Conservation (phyloP, 2,113 vertebrate genomes). For the Tiliqua scincoides region DNA sequence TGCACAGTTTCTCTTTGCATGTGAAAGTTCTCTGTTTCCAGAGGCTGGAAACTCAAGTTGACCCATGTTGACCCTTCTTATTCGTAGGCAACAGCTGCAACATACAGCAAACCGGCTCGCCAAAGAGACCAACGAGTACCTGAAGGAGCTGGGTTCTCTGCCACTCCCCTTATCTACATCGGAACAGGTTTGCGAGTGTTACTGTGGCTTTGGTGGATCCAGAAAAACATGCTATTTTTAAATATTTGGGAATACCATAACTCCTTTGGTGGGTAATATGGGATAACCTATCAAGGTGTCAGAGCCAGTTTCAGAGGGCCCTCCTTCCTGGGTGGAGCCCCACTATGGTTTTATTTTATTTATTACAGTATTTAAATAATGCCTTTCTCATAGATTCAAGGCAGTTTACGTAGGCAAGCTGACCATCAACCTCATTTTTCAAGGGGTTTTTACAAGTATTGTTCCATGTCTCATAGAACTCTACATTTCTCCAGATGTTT, state of each 20-base stretch:
- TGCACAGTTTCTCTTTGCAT: neutral
- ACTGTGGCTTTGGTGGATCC: neutral
- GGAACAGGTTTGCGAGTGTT: conserved; percentile 83
- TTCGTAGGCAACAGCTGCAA: conserved; percentile 89
- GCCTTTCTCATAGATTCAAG: too few relatives aligned
- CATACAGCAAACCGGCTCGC: conserved; percentile 92
- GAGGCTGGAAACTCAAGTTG: neutral
- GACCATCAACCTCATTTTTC: too few relatives aligned
- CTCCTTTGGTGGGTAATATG: neutral
- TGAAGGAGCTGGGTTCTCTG: conserved; percentile 89
- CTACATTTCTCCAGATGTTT: too few relatives aligned
- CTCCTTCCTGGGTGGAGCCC: too few relatives aligned
- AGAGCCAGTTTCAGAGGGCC: neutral
- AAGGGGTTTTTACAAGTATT: too few relatives aligned
- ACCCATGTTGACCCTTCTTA: neutral
- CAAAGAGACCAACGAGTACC: conserved; percentile 94
- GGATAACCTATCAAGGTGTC: neutral
- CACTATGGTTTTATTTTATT: too few relatives aligned
- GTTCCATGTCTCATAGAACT: too few relatives aligned
- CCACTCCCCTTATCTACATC: conserved; percentile 83
- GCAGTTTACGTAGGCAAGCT: too few relatives aligned
- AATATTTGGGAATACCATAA: neutral
- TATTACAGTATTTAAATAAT: too few relatives aligned
- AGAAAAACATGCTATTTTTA: neutral
- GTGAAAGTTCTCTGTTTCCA: neutral